A percentile compares a stretch with the other conserved stretches of the same genome.
phyloP scores from a whole-genome alignment of 1,140 invertebrate species.

The Pachypeltis micranthus region DNA sequence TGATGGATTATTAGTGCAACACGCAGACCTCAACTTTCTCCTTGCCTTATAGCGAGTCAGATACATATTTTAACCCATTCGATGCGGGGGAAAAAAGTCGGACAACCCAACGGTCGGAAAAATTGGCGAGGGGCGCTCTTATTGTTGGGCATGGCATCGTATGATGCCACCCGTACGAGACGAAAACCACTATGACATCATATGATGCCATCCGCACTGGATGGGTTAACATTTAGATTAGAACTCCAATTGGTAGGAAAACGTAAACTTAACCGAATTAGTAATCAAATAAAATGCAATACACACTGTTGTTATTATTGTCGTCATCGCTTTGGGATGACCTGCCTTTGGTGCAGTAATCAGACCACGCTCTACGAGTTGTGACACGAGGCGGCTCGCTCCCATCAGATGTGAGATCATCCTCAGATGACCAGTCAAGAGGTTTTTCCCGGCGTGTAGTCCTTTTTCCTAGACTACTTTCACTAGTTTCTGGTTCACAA shows the following conservation, averaged over 20 bases:
- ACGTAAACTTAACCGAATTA: neutral
- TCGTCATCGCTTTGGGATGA: conserved; percentile 45
- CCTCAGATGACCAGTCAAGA: conserved; percentile 31
- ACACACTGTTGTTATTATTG: conserved; percentile 31
- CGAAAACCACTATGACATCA: too few species aligned
- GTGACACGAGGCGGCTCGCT: conserved; percentile 46
- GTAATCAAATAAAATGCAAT: neutral
- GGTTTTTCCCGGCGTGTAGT: conserved; percentile 35
- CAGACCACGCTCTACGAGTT: conserved; percentile 60
- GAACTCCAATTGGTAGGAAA: neutral
- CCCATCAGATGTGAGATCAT: conserved; percentile 27
- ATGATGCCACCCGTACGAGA: too few species aligned
- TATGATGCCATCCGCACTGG: too few species aligned
- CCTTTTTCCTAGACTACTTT: conserved; percentile 27
- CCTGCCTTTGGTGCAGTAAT: conserved; percentile 50
- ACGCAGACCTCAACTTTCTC: too few species aligned
- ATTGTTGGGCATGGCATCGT: too few species aligned
- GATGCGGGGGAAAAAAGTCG: too few species aligned
- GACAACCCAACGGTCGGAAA: too few species aligned
- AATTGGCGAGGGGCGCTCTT: too few species aligned
- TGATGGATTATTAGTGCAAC: too few species aligned
- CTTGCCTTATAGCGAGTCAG: too few species aligned
- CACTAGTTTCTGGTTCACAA: neutral
- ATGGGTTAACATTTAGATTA: too few species aligned
- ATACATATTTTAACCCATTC: too few species aligned